A percentile compares a stretch with the other conserved stretches of the same genome.
Conservation (phyloP, 2,113 vertebrate species). For the Osmerus eperlanus region DNA sequence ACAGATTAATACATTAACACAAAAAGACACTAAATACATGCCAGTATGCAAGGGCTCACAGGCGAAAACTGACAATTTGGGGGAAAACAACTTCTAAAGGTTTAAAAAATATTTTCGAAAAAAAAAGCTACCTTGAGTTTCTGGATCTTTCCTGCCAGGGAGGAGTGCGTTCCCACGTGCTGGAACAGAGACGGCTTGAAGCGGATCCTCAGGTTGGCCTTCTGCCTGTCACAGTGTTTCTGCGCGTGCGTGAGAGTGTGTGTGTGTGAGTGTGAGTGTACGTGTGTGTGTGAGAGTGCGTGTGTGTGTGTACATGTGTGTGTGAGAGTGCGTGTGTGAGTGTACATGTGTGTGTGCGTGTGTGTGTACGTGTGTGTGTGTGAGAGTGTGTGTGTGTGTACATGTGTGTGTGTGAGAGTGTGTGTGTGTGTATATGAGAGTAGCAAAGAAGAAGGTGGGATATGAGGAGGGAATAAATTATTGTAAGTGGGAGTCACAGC, state of each 20-base stretch:
- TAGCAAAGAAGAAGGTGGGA: no score
- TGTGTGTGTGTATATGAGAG: background rate
- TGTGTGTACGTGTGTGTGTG: slow-evolving; percentile 6
- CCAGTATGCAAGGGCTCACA: no score
- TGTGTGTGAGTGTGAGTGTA: background rate
- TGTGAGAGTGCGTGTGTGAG: background rate
- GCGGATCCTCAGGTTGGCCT: slow-evolving; percentile 95
- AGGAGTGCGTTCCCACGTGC: slow-evolving; percentile 95
- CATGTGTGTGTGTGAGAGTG: background rate
- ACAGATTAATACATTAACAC: no score
- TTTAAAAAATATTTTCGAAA: no score
- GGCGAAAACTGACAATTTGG: no score
- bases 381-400: slow-evolving; percentile 9
- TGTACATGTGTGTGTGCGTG: background rate
- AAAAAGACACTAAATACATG: background rate
- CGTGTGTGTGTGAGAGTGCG: background rate
- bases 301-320: background rate
- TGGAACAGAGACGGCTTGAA: slow-evolving; percentile 99
- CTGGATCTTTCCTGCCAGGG: slow-evolving; percentile 96
- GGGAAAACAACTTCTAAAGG: no score
- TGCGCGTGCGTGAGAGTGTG: slow-evolving; percentile 46
- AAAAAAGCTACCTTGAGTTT: slow-evolving; percentile 84
- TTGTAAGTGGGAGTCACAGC: background rate
- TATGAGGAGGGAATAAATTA: background rate
- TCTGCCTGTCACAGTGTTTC: slow-evolving; percentile 99